phyloP scores from a whole-genome alignment of 2,888 invertebrate species.

The Spilarctia lutea region DNA sequence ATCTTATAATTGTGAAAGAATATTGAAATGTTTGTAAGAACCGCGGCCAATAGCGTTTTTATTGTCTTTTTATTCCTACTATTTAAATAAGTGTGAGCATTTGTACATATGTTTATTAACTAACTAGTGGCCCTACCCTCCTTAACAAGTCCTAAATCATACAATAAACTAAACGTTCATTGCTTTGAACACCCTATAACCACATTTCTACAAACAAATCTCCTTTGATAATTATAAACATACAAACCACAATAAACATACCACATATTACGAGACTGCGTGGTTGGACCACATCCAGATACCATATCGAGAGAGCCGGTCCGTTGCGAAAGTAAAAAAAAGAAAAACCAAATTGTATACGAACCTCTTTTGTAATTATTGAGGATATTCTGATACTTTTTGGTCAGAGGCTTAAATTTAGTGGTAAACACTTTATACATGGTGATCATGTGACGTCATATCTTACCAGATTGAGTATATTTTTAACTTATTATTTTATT shows the following conservation, averaged over 20 bases:
- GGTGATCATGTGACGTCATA: background rate
- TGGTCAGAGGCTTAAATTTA: background rate
- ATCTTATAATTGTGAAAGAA: too few species aligned
- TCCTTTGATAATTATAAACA: constrained; percentile 25
- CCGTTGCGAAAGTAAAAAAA: constrained; percentile 51
- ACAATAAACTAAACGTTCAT: background rate
- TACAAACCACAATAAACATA: constrained; percentile 37
- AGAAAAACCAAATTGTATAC: constrained; percentile 46
- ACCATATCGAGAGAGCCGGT: constrained; percentile 54
- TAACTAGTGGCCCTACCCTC: background rate
- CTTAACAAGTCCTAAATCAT: background rate
- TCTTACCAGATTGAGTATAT: too few species aligned
- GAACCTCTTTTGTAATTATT: constrained; percentile 30
- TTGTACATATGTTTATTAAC: background rate
- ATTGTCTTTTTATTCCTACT: background rate
- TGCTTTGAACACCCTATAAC: constrained; percentile 3
- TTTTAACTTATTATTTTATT: too few species aligned
- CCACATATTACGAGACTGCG: constrained; percentile 21
- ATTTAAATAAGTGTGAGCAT: background rate
- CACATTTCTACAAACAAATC: background rate
- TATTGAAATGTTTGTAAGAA: background rate
- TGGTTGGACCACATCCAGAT: constrained; percentile 38
- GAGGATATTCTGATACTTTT: background rate
- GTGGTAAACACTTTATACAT: background rate
- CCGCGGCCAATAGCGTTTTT: background rate